Percentiles rank a stretch among this genome's conserved stretches.
Conservation (phyloP, 2,797 vertebrate species). For the Chromobotia macracanthus region DNA sequence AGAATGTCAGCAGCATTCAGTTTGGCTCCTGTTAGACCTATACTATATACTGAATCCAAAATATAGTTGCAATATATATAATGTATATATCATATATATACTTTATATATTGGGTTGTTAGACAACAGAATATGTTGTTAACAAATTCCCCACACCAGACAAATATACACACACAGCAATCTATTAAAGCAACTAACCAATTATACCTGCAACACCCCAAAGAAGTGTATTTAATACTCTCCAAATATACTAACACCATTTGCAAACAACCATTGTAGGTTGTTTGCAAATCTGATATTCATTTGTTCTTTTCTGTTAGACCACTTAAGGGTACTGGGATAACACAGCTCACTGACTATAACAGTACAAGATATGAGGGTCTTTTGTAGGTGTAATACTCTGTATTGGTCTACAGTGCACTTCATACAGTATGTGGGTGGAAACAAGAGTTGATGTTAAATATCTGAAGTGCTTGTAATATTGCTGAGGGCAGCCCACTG, state of each 20-base stretch:
- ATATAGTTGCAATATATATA: no score
- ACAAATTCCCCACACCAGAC: not conserved
- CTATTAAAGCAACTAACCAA: not conserved
- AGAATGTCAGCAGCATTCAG: not conserved
- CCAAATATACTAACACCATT: not conserved
- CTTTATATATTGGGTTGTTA: no score
- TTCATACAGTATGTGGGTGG: constrained; percentile 13
- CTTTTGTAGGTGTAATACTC: constrained; percentile 13
- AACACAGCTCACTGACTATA: not conserved
- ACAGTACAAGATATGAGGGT: not conserved
- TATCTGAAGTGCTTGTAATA: constrained; percentile 36
- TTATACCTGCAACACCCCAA: not conserved
- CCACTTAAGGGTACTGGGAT: not conserved
- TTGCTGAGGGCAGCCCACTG: constrained; percentile 35
- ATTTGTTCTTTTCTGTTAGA: no score
- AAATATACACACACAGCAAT: not conserved
- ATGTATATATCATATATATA: no score
- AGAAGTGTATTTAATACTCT: not conserved
- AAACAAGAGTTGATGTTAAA: constrained; percentile 27
- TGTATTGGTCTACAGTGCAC: constrained; percentile 15
- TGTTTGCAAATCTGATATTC: not conserved
- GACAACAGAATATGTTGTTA: not conserved
- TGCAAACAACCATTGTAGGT: not conserved
- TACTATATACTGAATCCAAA: not conserved
- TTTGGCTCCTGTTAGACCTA: not conserved